Evolutionary conservation across 2,888 invertebrate species (phyloP).

Genomic region (Chaetoderma sp.): DNA sequence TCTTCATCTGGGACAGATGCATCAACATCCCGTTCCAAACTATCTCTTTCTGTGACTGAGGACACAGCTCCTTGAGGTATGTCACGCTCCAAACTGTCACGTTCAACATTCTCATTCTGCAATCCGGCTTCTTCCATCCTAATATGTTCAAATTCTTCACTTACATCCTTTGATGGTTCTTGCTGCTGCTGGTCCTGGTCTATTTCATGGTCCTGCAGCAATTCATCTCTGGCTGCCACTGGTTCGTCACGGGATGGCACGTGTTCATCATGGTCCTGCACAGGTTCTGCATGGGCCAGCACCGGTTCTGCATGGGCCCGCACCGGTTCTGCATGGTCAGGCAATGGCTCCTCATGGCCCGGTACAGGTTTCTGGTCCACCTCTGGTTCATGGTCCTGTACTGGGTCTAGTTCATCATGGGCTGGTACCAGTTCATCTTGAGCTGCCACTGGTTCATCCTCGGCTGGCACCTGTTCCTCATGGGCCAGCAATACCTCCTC

Average conservation of each 20-base stretch:
- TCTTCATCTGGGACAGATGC: conserved; percentile 1
- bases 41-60: too few relatives aligned
- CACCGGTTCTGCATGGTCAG: too few relatives aligned
- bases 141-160: conserved; percentile 19
- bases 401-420: conserved; percentile 31
- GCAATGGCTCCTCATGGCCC: background rate
- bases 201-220: background rate
- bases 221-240: background rate
- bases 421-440: background rate
- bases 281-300: background rate
- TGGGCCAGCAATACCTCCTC: background rate
- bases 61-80: conserved; percentile 15
- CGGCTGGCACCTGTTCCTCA: conserved; percentile 13
- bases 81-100: conserved; percentile 10
- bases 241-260: conserved; percentile 1
- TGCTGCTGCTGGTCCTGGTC: background rate
- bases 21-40: too few relatives aligned
- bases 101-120: conserved; percentile 8
- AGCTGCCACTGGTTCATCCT: conserved; percentile 2
- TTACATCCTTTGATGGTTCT: background rate
- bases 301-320: too few relatives aligned
- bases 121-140: conserved; percentile 13
- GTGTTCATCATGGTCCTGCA: background rate
- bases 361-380: background rate
- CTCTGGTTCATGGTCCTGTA: background rate